Base-by-base conservation (phyloP, 2,797 vertebrate genomes). In the Todus mexicanus region DNA sequence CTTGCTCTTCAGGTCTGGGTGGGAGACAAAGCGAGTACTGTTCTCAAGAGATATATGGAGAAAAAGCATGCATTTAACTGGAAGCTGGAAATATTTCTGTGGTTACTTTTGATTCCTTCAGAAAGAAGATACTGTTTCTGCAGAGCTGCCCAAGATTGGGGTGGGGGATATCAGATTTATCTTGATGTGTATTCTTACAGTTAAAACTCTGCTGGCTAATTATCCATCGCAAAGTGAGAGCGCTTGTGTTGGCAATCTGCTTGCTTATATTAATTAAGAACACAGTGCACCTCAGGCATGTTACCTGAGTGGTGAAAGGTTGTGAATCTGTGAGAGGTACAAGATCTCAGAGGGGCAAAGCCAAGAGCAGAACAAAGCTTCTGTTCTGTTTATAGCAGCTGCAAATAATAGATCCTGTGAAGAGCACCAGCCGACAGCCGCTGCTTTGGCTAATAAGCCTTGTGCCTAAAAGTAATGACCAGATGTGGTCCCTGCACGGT, bases 41-140 rank as follows among this genome's bases (percentile, higher is more conserved):
- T 97, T 96, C 45, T 38, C 40, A 84, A 79, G 71, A 92, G 87
- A 80, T 78, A 86, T 31, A 84, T 69, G 40, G 69, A 86, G 84
- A 77, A 85, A 89, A 90, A 86, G 65, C 54, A 45, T 54, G 31
- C 40, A 27, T 75, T 84, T 89, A 51, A 93, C 71, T 80, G 57
- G 83, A 89, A 84, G 35, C 75, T 88, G 45, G 22, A 68, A 82
- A 40, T 18, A 15, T 71, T 91, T 84, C 26, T 37, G 19, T 90
- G 80, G 26, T 81, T 84, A 72, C 81, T 78, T 92, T 68, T 84
- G 82, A 83, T 84, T 89, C 50, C 31, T 53, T 81, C 33, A 96
- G 78, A 96, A 96, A 92, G 92, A 94, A 91, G 69, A 64, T 59
- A 84, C 59, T 94, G 93, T 95, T 89, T 91, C 66, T 71, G 42